Evolutionary conservation across 2,888 invertebrate genomes (phyloP).

Genomic region (Digitonthophagus gazella): DNA sequence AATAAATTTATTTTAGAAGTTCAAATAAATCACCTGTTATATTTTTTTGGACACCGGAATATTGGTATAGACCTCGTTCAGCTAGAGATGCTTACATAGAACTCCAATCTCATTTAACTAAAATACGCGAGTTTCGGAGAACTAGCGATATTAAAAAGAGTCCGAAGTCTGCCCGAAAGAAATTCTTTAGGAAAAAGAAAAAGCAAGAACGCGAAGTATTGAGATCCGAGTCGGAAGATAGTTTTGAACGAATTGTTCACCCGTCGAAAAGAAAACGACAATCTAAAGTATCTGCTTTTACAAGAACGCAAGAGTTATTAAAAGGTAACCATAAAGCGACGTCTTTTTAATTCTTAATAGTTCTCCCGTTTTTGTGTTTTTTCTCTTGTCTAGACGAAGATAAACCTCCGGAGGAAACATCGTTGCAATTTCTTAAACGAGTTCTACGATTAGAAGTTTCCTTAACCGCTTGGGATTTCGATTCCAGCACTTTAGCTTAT

Average conservation of each 20-base stretch:
- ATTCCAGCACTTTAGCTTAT: constrained; percentile 54
- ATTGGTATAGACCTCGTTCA: constrained; percentile 56
- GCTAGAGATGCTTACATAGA: constrained; percentile 51
- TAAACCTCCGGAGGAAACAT: constrained; percentile 37
- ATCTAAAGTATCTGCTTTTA: constrained; percentile 4
- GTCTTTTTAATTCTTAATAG: constrained; percentile 27
- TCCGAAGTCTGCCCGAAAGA: constrained; percentile 19
- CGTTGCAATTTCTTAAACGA: constrained; percentile 46
- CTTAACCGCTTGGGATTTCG: constrained; percentile 56
- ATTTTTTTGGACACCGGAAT: constrained; percentile 58
- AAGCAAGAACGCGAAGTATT: constrained; percentile 29
- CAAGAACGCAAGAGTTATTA: constrained; percentile 21
- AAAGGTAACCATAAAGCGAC: constrained; percentile 21
- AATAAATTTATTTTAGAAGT: constrained; percentile 27
- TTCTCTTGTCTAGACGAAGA: constrained; percentile 22
- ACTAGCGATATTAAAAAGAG: constrained; percentile 28
- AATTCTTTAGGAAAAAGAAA: constrained; percentile 24
- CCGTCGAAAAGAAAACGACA: constrained; percentile 26
- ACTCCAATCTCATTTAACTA: constrained; percentile 46
- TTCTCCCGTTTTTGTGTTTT: constrained; percentile 26
- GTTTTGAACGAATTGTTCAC: constrained; percentile 18
- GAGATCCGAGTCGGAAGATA: constrained; percentile 31
- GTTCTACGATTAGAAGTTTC: constrained; percentile 48
- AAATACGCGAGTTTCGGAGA: constrained; percentile 37
- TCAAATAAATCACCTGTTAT: constrained; percentile 46